A percentile compares a stretch with the other conserved stretches of the same genome.
These are phyloP conservation scores for Sciurus carolinensis DNA, from an alignment of 2,797 vertebrate species.

Conservation along the genomic window DNA sequence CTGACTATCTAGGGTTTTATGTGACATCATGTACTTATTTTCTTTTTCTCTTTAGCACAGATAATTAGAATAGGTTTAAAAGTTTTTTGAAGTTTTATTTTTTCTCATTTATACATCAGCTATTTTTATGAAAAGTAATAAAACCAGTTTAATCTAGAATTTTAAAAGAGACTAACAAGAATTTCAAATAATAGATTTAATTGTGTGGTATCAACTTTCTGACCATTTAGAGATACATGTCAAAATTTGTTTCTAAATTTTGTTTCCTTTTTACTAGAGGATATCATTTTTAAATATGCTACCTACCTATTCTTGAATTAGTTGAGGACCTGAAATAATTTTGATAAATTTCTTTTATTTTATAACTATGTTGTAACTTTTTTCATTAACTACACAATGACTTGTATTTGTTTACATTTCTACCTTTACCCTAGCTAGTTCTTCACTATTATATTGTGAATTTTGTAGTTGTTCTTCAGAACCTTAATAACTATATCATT, in stretches of 20 bases:
- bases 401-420: slow-evolving; percentile 6
- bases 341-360: neutral
- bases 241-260: neutral
- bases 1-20: neutral
- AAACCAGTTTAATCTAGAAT: neutral
- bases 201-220: neutral
- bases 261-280: neutral
- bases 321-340: slow-evolving; percentile 2
- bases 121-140: neutral
- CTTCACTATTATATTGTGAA: neutral
- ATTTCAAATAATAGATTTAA: neutral
- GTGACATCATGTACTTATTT: neutral
- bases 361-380: neutral
- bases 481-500: neutral
- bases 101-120: neutral
- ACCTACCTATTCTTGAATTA: neutral
- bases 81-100: neutral
- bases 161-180: neutral
- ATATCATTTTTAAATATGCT: neutral
- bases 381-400: neutral
- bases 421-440: neutral
- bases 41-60: neutral
- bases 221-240: neutral
- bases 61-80: neutral
- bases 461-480: neutral